phyloP scores from a whole-genome alignment of 2,113 vertebrate species.

The Vidua macroura region DNA sequence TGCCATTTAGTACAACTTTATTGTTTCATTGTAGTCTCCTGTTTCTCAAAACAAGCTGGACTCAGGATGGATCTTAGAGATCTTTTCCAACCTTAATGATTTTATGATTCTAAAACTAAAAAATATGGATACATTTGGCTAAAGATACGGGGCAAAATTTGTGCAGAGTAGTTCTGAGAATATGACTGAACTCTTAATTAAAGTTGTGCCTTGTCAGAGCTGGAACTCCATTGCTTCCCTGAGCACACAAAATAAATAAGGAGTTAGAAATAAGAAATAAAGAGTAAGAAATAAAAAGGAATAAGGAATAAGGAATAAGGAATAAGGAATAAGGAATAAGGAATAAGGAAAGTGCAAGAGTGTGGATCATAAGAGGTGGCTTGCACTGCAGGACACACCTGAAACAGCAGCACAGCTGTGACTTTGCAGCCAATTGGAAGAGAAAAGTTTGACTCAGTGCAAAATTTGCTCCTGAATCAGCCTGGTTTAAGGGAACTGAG shows the following conservation, averaged over 20 bases:
- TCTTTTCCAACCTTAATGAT: neutral
- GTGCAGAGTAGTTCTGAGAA: neutral
- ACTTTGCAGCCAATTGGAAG: neutral
- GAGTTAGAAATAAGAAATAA: neutral
- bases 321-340: neutral
- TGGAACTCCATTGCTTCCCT: neutral
- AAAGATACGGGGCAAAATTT: neutral
- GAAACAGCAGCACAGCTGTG: neutral
- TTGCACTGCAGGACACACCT: neutral
- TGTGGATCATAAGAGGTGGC: neutral
- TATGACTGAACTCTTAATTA: neutral
- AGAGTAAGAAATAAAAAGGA: neutral
- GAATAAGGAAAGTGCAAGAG: neutral
- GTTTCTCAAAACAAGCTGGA: neutral
- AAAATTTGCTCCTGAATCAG: neutral
- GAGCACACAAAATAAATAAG: neutral
- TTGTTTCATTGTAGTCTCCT: neutral
- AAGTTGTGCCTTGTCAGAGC: neutral
- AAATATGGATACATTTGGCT: neutral
- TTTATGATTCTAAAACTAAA: neutral
- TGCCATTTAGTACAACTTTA: neutral
- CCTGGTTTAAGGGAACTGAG: neutral
- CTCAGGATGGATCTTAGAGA: neutral
- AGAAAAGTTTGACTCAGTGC: neutral
- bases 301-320: neutral